Evolutionary conservation across 2,113 vertebrate genomes (phyloP), one percentile per base, ranked within the genome.

Genomic region (Bucco capensis): DNA sequence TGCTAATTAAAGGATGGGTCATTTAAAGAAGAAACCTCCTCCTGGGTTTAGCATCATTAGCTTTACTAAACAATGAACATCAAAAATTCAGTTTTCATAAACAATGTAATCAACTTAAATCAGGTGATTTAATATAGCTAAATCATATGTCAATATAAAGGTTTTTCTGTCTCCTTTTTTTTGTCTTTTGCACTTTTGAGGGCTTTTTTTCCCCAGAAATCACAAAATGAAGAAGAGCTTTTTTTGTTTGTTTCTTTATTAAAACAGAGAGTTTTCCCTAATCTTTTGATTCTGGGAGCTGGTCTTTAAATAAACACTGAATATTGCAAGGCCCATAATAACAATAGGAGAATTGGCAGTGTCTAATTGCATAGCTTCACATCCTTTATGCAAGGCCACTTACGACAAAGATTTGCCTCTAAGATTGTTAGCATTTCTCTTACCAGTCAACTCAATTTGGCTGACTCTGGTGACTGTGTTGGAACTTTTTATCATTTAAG

Each of bases 211-310:
- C 18, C 1, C 30, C 37, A 47, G 40, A 37, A 79, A 75, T 46
- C 21, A 71, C 27, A 83, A 83, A 73, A 81, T 51, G 30, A 83
- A 88, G 35, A 81, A 89, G n/a, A 92, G 38, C 2, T 19, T 65
- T 79, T 86, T 50, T 70, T 81, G 40, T 66, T 92, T 92, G 66
- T 85, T 94, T 90, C 40, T 88, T 78, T 83, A 93, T 78, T 86
- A 69, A 92, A 95, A 74, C 49, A 83, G 76, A 85, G 33, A 67
- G 25, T 65, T 86, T 60, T 31, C 70, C 18, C 28, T 94, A 88
- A 91, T 83, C 65, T 79, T 33, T 75, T 72, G 57, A 78, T 88
- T 90, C 49, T 10, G 7, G n/a, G 31, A 90, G 23, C 33, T 65
- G 35, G n/a, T 30, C 53, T 77, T 67, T 77, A 90, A 92, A 71